Base-by-base conservation (phyloP, 2,888 invertebrate species). In the Timema podura region DNA sequence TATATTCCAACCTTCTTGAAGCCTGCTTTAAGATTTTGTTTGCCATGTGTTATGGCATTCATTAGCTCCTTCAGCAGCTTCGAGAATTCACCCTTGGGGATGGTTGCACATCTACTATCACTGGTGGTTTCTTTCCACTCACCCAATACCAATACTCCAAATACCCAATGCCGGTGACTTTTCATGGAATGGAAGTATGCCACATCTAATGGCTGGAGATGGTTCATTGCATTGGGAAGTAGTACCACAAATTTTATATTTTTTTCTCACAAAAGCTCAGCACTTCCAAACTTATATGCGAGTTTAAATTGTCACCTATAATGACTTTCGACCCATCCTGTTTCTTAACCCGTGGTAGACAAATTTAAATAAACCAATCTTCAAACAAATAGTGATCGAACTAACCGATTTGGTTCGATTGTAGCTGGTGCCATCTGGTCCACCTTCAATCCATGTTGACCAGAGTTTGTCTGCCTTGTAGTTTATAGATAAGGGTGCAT, bases 241-340 rank as follows among this genome's bases (percentile, higher is more conserved):
- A 57, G 57, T 9, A 16, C 57, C 57, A 57, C 57, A 57, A 57
- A 57, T 16, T 57, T 11, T 8, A 11, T 57, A 16, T 57, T 57
- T n/a, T 57, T 57, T 13, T 57, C 57, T 57, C 16, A n/a, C n/a
- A n/a, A n/a, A n/a, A n/a, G n/a, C n/a, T n/a, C n/a, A n/a, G n/a
- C 57, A 16, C 57, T 16, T 57, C 57, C 57, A 57, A 16, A 16
- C 16, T 57, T 57, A 57, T 57, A 13, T 57, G 57, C 16, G 57
- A 57, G 57, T 16, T 57, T 57, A 57, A 57, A 57, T 57, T 57
- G 57, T 57, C 57, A 8, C 57, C 57, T 8, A 57, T 57, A 16
- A 57, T 57, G 57, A 57, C 57, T 16, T 57, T 57, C 57, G 16
- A n/a, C n/a, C 57, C 57, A 57, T 57, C 57, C n/a, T 57, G 57